Percentiles rank a stretch among this genome's conserved stretches.
Evolutionary conservation across 2,113 vertebrate genomes (phyloP).

Genomic region (Thunnus thynnus): DNA sequence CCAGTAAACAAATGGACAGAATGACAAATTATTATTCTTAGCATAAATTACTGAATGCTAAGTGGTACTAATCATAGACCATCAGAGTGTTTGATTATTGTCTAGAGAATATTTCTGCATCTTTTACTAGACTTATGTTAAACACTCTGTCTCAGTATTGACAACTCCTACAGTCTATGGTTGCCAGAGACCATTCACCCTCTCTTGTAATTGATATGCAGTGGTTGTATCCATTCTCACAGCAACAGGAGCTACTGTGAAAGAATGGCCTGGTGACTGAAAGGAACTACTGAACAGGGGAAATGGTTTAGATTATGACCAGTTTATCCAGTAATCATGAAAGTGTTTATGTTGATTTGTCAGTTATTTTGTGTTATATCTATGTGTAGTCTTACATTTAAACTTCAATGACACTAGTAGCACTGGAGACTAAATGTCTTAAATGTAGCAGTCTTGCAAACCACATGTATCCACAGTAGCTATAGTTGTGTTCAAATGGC

Average conservation of each 20-base stretch:
- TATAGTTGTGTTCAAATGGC: not conserved
- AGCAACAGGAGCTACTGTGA: conserved; percentile 62
- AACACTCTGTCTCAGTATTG: not conserved
- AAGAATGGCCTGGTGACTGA: conserved; percentile 37
- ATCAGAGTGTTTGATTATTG: not conserved
- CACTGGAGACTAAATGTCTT: too few species aligned
- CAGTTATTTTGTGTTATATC: not conserved
- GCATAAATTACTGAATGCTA: not conserved
- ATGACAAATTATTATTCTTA: not conserved
- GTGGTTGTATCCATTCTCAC: conserved; percentile 27
- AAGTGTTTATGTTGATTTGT: not conserved
- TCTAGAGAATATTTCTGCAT: not conserved
- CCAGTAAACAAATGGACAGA: not conserved
- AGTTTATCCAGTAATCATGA: not conserved
- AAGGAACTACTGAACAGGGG: not conserved
- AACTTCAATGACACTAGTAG: not conserved
- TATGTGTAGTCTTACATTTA: not conserved
- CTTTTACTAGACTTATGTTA: not conserved
- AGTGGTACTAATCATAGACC: not conserved
- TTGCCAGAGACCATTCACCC: not conserved
- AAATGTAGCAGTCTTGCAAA: not conserved
- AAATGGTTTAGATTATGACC: not conserved
- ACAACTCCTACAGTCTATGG: not conserved
- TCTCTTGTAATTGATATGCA: conserved; percentile 67
- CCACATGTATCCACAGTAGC: not conserved